These are phyloP conservation scores for Hypothenemus hampei DNA, from an alignment of 1,140 invertebrate species.

Conservation along the genomic window DNA sequence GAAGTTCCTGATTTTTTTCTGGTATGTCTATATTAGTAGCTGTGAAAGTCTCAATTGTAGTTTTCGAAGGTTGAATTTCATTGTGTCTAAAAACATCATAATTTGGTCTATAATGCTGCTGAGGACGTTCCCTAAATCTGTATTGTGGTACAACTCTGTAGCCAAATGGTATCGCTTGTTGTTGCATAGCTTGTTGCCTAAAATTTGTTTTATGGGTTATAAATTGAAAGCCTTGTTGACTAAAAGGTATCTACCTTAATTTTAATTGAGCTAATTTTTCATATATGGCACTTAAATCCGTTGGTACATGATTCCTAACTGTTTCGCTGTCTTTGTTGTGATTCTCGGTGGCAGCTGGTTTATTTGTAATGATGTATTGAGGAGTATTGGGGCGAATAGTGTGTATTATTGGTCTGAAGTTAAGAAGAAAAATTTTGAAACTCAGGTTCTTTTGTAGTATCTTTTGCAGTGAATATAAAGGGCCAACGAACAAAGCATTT, in stretches of 20 bases:
- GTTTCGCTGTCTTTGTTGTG: background rate
- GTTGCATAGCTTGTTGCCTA: constrained; percentile 21
- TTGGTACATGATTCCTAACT: too few species aligned
- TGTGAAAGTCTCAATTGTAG: constrained; percentile 41
- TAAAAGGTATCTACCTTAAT: constrained; percentile 22
- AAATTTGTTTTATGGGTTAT: too few species aligned
- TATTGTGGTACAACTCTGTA: constrained; percentile 9
- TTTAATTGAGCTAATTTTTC: constrained; percentile 42
- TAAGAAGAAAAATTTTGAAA: too few species aligned
- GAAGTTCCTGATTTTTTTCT: background rate
- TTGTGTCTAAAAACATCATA: constrained; percentile 14
- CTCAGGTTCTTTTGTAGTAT: too few species aligned
- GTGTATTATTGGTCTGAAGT: constrained; percentile 22
- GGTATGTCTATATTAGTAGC: constrained; percentile 40
- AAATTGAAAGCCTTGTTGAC: background rate
- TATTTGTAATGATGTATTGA: constrained; percentile 17
- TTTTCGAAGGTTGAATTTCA: constrained; percentile 35
- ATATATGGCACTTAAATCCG: constrained; percentile 41
- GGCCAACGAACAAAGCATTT: too few species aligned
- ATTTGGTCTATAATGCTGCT: constrained; percentile 4
- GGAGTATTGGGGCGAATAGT: background rate
- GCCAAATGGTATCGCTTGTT: constrained; percentile 13
- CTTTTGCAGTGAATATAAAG: too few species aligned
- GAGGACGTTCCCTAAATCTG: constrained; percentile 15
- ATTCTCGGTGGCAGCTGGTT: constrained; percentile 7